A percentile compares a stretch with the other conserved stretches of the same genome.
Evolutionary conservation across 2,888 invertebrate species (phyloP).

Genomic region (Athetis lepigone): DNA sequence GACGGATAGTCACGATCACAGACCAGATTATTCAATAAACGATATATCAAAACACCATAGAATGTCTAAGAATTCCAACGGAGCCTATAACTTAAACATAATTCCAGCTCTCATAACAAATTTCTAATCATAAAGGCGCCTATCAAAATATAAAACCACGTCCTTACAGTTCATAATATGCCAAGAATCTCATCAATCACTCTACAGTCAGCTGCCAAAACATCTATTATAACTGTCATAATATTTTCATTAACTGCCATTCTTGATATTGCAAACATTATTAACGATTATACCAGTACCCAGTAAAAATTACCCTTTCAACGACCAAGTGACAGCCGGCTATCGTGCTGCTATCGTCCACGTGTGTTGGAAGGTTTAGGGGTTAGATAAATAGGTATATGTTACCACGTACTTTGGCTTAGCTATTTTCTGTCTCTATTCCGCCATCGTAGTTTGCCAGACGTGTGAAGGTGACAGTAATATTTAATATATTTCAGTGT

Average conservation of each 20-base stretch:
- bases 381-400: too few relatives aligned
- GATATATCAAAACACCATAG: too few relatives aligned
- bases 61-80: neutral
- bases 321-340: too few relatives aligned
- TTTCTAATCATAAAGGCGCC: neutral
- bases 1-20: too few relatives aligned
- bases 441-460: too few relatives aligned
- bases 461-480: too few relatives aligned
- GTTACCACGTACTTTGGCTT: too few relatives aligned
- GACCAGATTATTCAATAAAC: too few relatives aligned
- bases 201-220: constrained; percentile 47
- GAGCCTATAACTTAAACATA: neutral
- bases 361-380: too few relatives aligned
- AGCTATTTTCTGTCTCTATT: too few relatives aligned
- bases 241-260: constrained; percentile 43
- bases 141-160: constrained; percentile 13
- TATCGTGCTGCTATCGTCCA: too few relatives aligned
- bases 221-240: constrained; percentile 45
- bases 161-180: constrained; percentile 41
- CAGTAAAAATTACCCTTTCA: neutral
- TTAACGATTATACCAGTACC: constrained; percentile 1
- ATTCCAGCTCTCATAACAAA: constrained; percentile 17
- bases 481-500: too few relatives aligned
- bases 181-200: constrained; percentile 15
- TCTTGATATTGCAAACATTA: constrained; percentile 32